Base-by-base conservation (phyloP, 1,140 invertebrate species). In the Drosophila bipectinata region DNA sequence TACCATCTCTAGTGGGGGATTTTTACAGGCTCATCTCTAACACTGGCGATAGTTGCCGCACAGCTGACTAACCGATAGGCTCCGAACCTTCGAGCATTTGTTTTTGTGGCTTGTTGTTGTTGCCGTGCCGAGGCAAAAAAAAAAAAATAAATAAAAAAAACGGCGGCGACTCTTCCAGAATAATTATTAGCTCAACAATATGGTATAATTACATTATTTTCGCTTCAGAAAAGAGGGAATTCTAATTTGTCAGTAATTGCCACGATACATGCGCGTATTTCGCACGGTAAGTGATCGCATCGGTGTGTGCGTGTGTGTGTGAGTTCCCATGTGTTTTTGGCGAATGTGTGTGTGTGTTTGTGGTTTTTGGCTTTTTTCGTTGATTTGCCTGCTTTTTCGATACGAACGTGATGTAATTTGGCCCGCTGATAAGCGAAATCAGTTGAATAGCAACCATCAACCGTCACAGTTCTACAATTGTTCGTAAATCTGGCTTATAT, bases 401-500 rank as follows among this genome's bases (percentile, higher is more conserved):
- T 57, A 26, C 37, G 39, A 66, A 52, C 59, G 76, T 82, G 79
- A 82, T 82, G 79, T 82, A 82, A 82, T 82, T 53, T 54, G 44
- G 8, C 3, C 26, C 26, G 39, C 14, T 75, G 63, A 84, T 79
- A 72, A 74, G 39, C 57, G 39, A 51, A 61, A 52, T 44, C 37
- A 68, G 41, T 32, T 37, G 57, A 49, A 45, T 30, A 12, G 32
- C 44, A 48, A 48, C 41, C 26, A 44, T 45, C 41, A 4, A 47
- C n/a, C 12, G 24, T 26, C 18, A 1, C 34, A 44, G 18, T 52
- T 47, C 18, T 18, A n/a, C 34, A 28, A 26, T 28, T 28, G 2
- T 10, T 8, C 44, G 4, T 10, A 24, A 47, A 21, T 47, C 18
- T 10, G 15, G 44, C 9, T 47, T 47, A 47, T 10, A 47, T 47